These are phyloP conservation scores for Tyria jacobaeae DNA, from an alignment of 2,888 invertebrate genomes.

Conservation along the genomic window DNA sequence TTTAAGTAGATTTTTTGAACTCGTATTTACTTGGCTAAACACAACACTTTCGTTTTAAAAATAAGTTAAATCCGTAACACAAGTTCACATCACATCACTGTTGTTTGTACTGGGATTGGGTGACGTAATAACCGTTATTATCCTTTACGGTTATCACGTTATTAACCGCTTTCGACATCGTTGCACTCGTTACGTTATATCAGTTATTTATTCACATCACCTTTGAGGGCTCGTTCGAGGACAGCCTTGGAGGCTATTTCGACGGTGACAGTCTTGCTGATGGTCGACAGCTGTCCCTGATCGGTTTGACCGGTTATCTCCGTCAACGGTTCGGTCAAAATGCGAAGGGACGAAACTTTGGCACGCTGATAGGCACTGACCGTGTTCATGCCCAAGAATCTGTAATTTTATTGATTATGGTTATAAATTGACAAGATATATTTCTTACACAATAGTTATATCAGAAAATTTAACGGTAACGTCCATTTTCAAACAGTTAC, in stretches of 20 bases:
- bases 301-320: constrained; percentile 50
- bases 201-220: constrained; percentile 63
- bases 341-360: constrained; percentile 94
- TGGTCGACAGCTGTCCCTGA: constrained; percentile 73
- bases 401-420: constrained; percentile 59
- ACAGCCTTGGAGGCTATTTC: constrained; percentile 79
- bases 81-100: constrained; percentile 52
- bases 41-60: constrained; percentile 22
- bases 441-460: too few relatives aligned
- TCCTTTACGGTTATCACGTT: constrained; percentile 17
- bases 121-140: constrained; percentile 27
- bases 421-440: too few relatives aligned
- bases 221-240: constrained; percentile 75
- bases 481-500: too few relatives aligned
- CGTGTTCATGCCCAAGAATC: constrained; percentile 95
- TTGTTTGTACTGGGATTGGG: constrained; percentile 44
- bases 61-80: constrained; percentile 41
- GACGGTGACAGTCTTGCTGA: constrained; percentile 82
- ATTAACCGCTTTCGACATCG: constrained; percentile 12
- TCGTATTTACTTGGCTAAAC: constrained; percentile 11
- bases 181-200: constrained; percentile 8
- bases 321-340: constrained; percentile 76
- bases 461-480: too few relatives aligned
- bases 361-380: constrained; percentile 96
- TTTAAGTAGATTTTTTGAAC: background rate